Percentiles rank a stretch among this genome's conserved stretches.
These are phyloP conservation scores for Aquatica leii DNA, from an alignment of 2,888 invertebrate species.

Conservation along the genomic window DNA sequence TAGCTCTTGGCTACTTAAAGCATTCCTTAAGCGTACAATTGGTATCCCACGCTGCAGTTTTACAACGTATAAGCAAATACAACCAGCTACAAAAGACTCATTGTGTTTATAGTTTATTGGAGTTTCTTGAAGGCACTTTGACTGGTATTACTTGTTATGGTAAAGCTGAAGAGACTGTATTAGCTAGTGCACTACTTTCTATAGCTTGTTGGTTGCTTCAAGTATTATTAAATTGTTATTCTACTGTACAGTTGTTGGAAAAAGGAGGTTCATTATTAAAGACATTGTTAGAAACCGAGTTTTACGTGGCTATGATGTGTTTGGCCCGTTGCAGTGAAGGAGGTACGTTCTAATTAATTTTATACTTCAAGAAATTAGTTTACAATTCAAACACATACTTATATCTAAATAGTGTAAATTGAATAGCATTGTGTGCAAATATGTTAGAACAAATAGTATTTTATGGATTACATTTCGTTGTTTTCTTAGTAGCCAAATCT, in stretches of 20 bases:
- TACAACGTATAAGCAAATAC: constrained; percentile 88
- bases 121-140: constrained; percentile 79
- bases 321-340: constrained; percentile 83
- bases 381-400: too few relatives aligned
- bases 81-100: constrained; percentile 83
- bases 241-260: constrained; percentile 64
- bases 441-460: too few relatives aligned
- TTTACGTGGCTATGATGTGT: constrained; percentile 82
- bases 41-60: constrained; percentile 89
- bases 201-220: constrained; percentile 83
- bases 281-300: constrained; percentile 69
- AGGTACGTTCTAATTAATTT: constrained; percentile 61
- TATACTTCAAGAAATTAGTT: too few relatives aligned
- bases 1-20: constrained; percentile 90
- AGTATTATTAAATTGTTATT: constrained; percentile 68
- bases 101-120: constrained; percentile 85
- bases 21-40: constrained; percentile 91
- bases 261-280: constrained; percentile 75
- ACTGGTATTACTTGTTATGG: constrained; percentile 73
- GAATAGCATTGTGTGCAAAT: too few relatives aligned
- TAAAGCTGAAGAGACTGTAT: constrained; percentile 86
- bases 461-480: too few relatives aligned
- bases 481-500: too few relatives aligned
- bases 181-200: constrained; percentile 84
- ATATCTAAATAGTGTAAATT: too few relatives aligned